Percentiles rank a stretch among this genome's conserved stretches.
phyloP scores from a whole-genome alignment of 2,888 invertebrate species.

The Chironomus tentans region DNA sequence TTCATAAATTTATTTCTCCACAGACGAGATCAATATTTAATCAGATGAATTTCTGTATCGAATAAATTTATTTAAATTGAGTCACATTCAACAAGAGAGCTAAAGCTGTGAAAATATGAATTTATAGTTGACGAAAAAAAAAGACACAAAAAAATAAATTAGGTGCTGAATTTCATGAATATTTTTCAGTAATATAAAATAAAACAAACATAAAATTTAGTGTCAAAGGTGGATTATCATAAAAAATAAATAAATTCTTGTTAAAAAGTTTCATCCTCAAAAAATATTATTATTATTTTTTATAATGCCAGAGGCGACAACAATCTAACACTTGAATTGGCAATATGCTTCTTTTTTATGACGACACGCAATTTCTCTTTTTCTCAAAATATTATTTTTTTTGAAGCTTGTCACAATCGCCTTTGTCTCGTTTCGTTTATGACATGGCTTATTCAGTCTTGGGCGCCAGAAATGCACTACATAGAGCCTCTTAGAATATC shows the following conservation, averaged over 20 bases:
- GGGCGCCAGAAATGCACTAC: not conserved
- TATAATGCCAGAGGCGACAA: constrained; percentile 14
- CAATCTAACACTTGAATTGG: constrained; percentile 2
- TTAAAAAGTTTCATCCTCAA: not conserved
- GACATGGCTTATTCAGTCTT: not conserved
- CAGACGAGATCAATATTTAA: not conserved
- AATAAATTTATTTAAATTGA: too few species aligned
- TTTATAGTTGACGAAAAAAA: too few species aligned
- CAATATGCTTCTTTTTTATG: not conserved
- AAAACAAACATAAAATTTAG: not conserved
- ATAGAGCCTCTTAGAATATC: not conserved
- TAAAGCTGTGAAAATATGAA: too few species aligned
- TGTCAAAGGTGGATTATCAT: constrained; percentile 6
- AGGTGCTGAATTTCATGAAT: too few species aligned
- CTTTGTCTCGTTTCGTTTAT: not conserved
- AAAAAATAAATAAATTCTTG: not conserved
- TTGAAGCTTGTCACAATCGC: not conserved
- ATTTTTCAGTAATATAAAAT: not conserved
- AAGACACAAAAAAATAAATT: too few species aligned
- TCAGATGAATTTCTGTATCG: not conserved
- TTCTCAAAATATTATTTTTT: too few species aligned
- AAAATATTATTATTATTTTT: not conserved
- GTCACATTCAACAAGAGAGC: too few species aligned
- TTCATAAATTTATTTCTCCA: not conserved
- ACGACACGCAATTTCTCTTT: constrained; percentile 2